A percentile compares a stretch with the other conserved stretches of the same genome.
Conservation (phyloP, 2,113 vertebrate species). For the Seriola rivoliana region DNA sequence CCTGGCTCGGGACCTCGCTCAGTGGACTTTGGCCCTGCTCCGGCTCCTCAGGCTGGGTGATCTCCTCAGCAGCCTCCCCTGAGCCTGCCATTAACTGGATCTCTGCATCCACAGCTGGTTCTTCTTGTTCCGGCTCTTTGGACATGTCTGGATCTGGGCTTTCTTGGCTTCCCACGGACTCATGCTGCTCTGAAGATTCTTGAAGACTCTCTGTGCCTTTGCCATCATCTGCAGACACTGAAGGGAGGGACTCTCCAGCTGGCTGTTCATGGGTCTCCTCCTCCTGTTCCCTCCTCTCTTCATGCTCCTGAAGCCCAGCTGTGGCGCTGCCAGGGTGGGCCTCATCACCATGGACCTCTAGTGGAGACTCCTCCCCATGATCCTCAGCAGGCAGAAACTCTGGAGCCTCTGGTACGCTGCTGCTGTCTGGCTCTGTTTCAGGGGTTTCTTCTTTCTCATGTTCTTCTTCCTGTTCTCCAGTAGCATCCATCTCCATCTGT, state of each 20-base stretch:
- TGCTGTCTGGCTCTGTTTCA: constrained; percentile 3
- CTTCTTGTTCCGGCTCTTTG: constrained; percentile 29
- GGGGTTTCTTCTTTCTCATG: constrained; percentile 27
- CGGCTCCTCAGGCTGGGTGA: constrained; percentile 36
- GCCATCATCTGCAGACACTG: constrained; percentile 44
- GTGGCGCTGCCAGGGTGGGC: constrained; percentile 21
- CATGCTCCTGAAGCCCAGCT: constrained; percentile 26
- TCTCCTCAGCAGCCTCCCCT: constrained; percentile 33
- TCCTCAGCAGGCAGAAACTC: constrained; percentile 24
- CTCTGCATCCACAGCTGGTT: constrained; percentile 32
- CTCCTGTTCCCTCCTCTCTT: constrained; percentile 13
- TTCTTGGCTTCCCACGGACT: constrained; percentile 41
- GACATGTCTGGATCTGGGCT: constrained; percentile 1
- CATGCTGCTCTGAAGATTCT: constrained; percentile 21
- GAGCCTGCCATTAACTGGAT: constrained; percentile 37
- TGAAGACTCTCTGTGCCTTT: constrained; percentile 29
- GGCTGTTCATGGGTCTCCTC: constrained; percentile 37
- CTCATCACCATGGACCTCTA: constrained; percentile 37
- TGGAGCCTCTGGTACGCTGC: constrained; percentile 16
- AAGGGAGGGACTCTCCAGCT: constrained; percentile 43
- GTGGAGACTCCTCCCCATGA: constrained; percentile 29
- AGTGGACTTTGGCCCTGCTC: constrained; percentile 24
- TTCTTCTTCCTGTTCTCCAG: constrained; percentile 23
- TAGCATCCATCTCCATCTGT: constrained; percentile 68
- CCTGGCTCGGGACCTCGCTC: constrained; percentile 47